Evolutionary conservation across 2,888 invertebrate genomes (phyloP).

Genomic region (Neelides folsomi): DNA sequence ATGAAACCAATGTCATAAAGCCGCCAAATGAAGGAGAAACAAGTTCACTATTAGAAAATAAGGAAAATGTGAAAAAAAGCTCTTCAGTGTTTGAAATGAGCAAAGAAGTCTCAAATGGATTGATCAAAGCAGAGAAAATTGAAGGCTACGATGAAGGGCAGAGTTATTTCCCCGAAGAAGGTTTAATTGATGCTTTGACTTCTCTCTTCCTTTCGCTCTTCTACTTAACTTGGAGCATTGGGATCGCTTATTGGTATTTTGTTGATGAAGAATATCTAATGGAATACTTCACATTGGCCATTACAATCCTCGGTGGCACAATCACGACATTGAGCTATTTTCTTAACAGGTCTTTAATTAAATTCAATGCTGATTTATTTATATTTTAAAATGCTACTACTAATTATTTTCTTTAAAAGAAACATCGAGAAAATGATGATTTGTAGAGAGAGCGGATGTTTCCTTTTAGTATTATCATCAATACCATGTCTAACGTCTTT

Average conservation of each 20-base stretch:
- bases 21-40: no score
- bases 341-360: constrained; percentile 15
- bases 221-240: constrained; percentile 18
- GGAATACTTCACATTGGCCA: constrained; percentile 12
- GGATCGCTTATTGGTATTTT: constrained; percentile 19
- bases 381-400: background rate
- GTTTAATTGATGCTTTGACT: constrained; percentile 17
- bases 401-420: constrained; percentile 9
- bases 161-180: no score
- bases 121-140: no score
- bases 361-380: background rate
- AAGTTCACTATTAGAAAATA: no score
- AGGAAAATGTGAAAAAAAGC: no score
- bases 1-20: no score
- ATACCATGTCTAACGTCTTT: constrained; percentile 17
- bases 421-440: constrained; percentile 17
- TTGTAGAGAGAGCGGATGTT: constrained; percentile 22
- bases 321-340: constrained; percentile 14
- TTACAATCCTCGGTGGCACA: constrained; percentile 14
- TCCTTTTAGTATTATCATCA: constrained; percentile 14
- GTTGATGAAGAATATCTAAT: constrained; percentile 7
- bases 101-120: no score
- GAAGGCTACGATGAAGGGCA: no score
- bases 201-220: constrained; percentile 16
- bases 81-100: no score